Percentiles rank a stretch among this genome's conserved stretches.
Evolutionary conservation across 2,888 invertebrate species (phyloP).

Genomic region (Rapana venosa): DNA sequence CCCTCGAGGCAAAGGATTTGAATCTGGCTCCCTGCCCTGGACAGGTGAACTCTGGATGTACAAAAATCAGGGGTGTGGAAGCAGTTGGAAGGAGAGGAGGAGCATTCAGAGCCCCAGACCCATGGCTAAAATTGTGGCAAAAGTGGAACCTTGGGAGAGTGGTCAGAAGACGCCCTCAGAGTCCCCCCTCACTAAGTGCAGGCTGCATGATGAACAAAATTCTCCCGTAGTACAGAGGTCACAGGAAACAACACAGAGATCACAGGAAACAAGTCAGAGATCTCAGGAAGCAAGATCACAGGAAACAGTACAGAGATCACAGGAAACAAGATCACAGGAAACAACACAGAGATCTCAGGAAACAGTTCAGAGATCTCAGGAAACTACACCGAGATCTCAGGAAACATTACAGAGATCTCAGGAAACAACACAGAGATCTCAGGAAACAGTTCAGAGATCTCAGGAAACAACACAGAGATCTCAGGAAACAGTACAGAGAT

Average conservation of each 20-base stretch:
- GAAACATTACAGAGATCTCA: background rate
- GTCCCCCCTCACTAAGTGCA: background rate
- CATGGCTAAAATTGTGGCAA: background rate
- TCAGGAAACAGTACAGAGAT: no score
- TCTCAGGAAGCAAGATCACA: no score
- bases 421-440: background rate
- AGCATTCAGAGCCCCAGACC: background rate
- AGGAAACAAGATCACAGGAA: no score
- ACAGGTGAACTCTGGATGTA: background rate
- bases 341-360: no score
- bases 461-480: no score
- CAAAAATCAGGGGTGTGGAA: background rate
- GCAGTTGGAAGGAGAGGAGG: no score
- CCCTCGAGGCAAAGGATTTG: background rate
- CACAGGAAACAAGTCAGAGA: no score
- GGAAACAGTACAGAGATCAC: no score
- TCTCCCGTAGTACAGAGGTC: background rate
- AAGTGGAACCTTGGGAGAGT: background rate
- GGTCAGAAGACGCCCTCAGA: background rate
- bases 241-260: no score
- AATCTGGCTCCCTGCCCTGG: background rate
- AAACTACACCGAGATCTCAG: background rate
- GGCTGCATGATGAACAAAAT: background rate
- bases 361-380: background rate
- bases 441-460: background rate